Evolutionary conservation across 2,113 vertebrate species (phyloP), one percentile per base, ranked within the genome.

Genomic region (Poecilia latipinna): DNA sequence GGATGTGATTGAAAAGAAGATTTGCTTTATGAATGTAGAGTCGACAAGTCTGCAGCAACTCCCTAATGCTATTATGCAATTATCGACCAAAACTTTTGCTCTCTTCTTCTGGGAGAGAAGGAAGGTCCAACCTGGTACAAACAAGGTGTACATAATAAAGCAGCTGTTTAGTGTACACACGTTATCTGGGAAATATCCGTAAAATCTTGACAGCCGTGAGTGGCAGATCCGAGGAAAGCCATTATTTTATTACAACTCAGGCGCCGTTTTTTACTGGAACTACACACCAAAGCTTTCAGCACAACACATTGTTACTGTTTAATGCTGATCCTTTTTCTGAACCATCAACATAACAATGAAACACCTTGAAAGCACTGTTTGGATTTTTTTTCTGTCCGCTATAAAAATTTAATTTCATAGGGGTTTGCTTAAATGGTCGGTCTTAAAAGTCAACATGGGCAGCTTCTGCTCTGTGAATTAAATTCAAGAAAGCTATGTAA

Each of bases 161-260:
- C 42, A 54, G 42, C 42, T 15, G 4, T 19, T 54, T 6, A 57
- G 51, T 57, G 24, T 57, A 57, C 24, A 57, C 7, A 57, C 51
- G n/a, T 24, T 10, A 54, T 37, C 65, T 48, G 26, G 39, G 37
- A 33, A 37, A 71, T 31, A 33, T 17, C 51, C 64, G 33, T 2
- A 66, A 35, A 6, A 57, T 32, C 57, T 26, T 15, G 68, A 57
- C 42, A 57, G 28, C 61, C 22, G 7, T 37, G 26, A 67, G 61
- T 13, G 35, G 28, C 32, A 24, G 33, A 0, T 8, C 65, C 39
- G 12, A 65, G 61, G 74, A 83, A 79, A 83, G 76, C 74, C 7
- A 75, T 88, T 65, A 79, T 83, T 71, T 51, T 63, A 80, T 83
- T 70, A 77, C 17, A 15, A 15, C 60, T 44, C 10, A 8, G 72